Conservation (phyloP, 2,888 invertebrate genomes). For the Scotopteryx bipunctaria region DNA sequence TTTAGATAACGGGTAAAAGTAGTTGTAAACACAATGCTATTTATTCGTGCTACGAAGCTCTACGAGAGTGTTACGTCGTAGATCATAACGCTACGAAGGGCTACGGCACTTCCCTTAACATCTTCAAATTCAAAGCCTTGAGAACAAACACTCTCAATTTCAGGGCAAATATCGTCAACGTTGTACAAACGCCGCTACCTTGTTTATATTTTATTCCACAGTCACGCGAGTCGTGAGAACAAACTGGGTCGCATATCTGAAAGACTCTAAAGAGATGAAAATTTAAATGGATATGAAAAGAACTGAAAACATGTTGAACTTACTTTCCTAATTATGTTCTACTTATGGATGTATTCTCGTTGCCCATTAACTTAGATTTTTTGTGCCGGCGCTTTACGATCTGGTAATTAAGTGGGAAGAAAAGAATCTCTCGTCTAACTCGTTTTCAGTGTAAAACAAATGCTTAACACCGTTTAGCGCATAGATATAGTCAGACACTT, state of each 20-base stretch:
- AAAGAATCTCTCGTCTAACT: too few species aligned
- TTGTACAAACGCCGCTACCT: not conserved
- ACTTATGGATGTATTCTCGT: too few species aligned
- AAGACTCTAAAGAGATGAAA: not conserved
- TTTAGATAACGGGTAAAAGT: too few species aligned
- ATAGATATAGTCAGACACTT: too few species aligned
- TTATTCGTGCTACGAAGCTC: not conserved
- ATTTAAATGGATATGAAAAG: constrained; percentile 5
- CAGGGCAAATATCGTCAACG: constrained; percentile 12
- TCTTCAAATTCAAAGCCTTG: constrained; percentile 9
- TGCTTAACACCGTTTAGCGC: too few species aligned
- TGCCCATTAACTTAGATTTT: too few species aligned
- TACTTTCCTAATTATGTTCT: too few species aligned
- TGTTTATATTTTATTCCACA: constrained; percentile 14
- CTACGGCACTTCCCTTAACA: not conserved
- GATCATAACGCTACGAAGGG: not conserved
- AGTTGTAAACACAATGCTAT: not conserved
- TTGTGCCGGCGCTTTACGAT: too few species aligned
- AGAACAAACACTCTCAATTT: constrained; percentile 10
- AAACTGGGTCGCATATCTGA: not conserved
- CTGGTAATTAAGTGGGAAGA: too few species aligned
- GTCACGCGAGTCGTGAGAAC: not conserved
- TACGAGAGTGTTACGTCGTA: constrained; percentile 2
- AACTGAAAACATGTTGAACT: too few species aligned
- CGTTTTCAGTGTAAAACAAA: too few species aligned